Percentiles rank a stretch among this genome's conserved stretches.
Conservation (phyloP, 2,113 vertebrate species). For the Stegostoma tigrinum region DNA sequence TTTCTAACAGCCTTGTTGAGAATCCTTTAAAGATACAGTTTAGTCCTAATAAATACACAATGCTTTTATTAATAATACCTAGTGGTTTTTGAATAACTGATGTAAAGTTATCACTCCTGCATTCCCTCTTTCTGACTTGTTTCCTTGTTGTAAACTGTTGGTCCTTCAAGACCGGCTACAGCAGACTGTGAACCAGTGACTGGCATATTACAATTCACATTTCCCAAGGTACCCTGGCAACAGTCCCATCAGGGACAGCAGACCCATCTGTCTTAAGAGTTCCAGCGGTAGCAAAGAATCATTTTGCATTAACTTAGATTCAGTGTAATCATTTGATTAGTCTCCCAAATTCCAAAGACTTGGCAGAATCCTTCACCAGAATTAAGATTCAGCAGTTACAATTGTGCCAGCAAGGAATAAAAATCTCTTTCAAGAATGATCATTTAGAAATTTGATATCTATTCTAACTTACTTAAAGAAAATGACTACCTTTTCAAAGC, state of each 20-base stretch:
- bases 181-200: background rate
- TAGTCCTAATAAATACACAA: background rate
- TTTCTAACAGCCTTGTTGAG: background rate
- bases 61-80: background rate
- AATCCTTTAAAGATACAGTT: background rate
- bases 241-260: background rate
- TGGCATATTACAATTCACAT: background rate
- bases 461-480: background rate
- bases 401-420: background rate
- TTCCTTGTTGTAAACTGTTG: background rate
- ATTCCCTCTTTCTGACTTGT: background rate
- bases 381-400: background rate
- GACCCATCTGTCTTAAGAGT: background rate
- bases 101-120: background rate
- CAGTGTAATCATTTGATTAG: background rate
- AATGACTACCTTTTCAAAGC: background rate
- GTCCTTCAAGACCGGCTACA: background rate
- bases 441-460: background rate
- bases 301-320: background rate
- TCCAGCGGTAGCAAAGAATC: background rate
- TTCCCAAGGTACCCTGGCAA: background rate
- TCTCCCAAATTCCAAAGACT: background rate
- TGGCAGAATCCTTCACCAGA: background rate
- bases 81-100: background rate
- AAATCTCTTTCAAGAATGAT: background rate